These are phyloP conservation scores for Phylloscopus trochiloides DNA, from an alignment of 2,113 vertebrate genomes.

Conservation along the genomic window DNA sequence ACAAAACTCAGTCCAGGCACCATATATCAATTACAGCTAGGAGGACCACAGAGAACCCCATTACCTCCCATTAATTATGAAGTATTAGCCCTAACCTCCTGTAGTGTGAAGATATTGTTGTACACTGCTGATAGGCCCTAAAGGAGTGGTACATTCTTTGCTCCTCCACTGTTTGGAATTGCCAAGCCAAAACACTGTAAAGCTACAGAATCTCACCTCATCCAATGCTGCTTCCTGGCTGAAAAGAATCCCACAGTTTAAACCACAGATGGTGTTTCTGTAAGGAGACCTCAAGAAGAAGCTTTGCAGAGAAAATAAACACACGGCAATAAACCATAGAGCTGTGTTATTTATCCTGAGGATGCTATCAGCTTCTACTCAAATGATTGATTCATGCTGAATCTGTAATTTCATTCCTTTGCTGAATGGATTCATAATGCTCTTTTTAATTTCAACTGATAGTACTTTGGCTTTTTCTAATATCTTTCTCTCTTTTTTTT, in stretches of 20 bases:
- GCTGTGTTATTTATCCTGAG: neutral
- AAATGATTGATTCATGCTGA: neutral
- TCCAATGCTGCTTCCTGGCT: neutral
- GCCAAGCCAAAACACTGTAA: neutral
- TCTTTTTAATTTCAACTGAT: constrained; percentile 5
- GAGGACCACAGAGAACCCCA: neutral
- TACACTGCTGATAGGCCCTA: neutral
- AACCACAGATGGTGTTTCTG: constrained; percentile 7
- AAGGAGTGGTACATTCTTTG: neutral
- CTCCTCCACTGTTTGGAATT: neutral
- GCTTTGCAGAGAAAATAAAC: constrained; percentile 16
- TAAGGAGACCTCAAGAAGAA: neutral
- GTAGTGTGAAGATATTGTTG: neutral
- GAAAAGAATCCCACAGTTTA: neutral
- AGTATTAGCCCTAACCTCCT: neutral
- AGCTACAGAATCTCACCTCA: neutral
- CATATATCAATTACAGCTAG: neutral
- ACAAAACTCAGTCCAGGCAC: neutral
- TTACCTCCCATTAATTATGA: neutral
- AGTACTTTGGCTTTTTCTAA: neutral
- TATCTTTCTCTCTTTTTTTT: neutral
- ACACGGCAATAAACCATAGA: neutral
- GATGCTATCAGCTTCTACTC: neutral
- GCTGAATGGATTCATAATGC: neutral
- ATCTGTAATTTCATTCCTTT: neutral